phyloP scores from a whole-genome alignment of 2,888 invertebrate genomes.

The Cephus runcator region DNA sequence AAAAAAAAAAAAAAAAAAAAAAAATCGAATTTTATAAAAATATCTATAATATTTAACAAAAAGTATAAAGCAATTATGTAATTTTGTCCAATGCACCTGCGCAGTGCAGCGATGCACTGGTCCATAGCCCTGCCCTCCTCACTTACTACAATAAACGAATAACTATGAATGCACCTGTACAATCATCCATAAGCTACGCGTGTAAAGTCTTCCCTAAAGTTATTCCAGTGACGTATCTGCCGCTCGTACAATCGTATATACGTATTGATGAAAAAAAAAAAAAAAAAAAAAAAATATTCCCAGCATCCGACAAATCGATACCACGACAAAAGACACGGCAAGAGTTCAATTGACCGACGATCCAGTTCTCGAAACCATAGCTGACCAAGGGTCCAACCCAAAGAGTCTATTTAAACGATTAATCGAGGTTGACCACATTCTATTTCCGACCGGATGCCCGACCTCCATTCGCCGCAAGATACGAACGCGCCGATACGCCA shows the following conservation, averaged over 20 bases:
- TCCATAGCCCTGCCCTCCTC: too few species aligned
- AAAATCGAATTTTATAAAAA: too few species aligned
- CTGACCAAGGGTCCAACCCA: neutral
- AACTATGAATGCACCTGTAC: neutral
- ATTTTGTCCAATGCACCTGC: too few species aligned
- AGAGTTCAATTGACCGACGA: neutral
- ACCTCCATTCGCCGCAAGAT: slow-evolving; percentile 20
- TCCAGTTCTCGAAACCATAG: neutral
- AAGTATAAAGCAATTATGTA: too few species aligned
- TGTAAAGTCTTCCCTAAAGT: neutral
- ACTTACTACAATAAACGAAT: neutral
- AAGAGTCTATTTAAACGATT: slow-evolving; percentile 22
- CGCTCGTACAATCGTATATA: too few species aligned
- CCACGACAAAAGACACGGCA: neutral
- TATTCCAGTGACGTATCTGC: too few species aligned
- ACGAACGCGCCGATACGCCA: neutral
- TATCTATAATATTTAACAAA: too few species aligned
- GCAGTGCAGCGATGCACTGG: too few species aligned
- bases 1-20: too few species aligned
- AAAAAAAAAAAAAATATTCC: neutral
- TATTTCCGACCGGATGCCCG: slow-evolving; percentile 30
- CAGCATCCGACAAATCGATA: neutral
- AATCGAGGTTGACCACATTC: slow-evolving; percentile 12
- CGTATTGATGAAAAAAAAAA: too few species aligned
- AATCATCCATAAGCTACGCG: neutral